Evolutionary conservation across 2,113 vertebrate genomes (phyloP), one percentile per base, ranked within the genome.

Genomic region (Corythornis cristatus): DNA sequence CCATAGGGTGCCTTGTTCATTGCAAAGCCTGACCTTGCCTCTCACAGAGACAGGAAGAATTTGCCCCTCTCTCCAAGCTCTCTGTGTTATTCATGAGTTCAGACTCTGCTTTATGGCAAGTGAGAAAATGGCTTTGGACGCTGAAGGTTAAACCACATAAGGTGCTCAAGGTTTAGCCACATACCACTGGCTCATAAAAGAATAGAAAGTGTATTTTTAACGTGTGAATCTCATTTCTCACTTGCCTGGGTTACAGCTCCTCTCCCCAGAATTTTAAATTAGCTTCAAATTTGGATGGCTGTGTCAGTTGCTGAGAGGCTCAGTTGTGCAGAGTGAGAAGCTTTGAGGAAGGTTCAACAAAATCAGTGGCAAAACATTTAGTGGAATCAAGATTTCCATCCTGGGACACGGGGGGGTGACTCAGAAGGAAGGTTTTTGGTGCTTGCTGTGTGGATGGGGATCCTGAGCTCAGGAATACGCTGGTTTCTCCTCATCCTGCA

Each of bases 1-100:
- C 7, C 12, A 0, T 2, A 9, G 37, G 22, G 17, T 58, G 12
- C 1, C n/a, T 50, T 12, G 0, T 15, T 28, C 37, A 1, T 2
- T 33, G 65, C 46, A 3, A 31, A 29, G 51, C 40, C 54, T 76
- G 67, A 31, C 51, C 50, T 85, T 31, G 4, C 57, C 66, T 65
- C 56, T 74, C 64, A 17, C 25, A 58, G 23, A 33, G 53, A 35
- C 22, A 4, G 16, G 33, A 4, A 13, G 56, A 50, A 19, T 68
- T 14, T 20, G 2, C 33, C 20, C 10, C 31, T 19, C 53, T 45
- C 61, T 79, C 45, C 50, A 25, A 45, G 26, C 60, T 61, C n/a
- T 0, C 1, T 8, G 28, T 35, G 8, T 61, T 43, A 62, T 46
- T 84, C 43, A 42, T 79, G 82, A 57, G 37, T 46, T 83, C 86